Evolutionary conservation across 2,888 invertebrate genomes (phyloP), one percentile per base, ranked within the genome.

Genomic region (Capitulum mitella): DNA sequence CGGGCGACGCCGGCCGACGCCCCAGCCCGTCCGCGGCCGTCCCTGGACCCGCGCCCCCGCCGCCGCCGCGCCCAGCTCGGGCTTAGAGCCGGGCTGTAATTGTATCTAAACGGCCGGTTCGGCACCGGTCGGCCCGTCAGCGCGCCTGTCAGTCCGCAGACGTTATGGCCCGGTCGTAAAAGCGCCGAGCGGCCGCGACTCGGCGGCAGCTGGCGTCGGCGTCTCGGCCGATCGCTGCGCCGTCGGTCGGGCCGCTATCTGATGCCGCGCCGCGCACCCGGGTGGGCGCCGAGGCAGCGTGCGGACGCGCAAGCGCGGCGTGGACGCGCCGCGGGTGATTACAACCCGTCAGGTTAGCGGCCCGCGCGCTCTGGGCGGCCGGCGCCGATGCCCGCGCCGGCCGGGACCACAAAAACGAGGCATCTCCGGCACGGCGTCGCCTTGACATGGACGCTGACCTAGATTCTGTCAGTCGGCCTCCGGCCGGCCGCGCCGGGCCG

Each of bases 371-470:
- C 58, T 26, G 29, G 43, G 58, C 58, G 58, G 1, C 29, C 29
- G n/a, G n/a, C 58, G 51, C 58, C n/a, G n/a, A 19, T 19, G 22
- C 12, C 51, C 51, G 51, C 14, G 19, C 51, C 22, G 22, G 51
- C 51, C 51, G n/a, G n/a, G n/a, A n/a, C 58, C 58, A 58, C 58
- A 58, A 58, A 58, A 58, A 29, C 58, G 58, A 10, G 10, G 1
- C 29, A 29, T 58, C 58, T n/a, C 29, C 10, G 58, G 58, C 2
- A n/a, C 58, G 8, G 58, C n/a, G 58, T 58, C 10, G 58, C 58
- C 29, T 58, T 58, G 58, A 58, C 58, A 58, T 58, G 54, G 58
- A n/a, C 58, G 58, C 58, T 58, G 58, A 58, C 58, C 58, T 29
- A 58, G 58, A 58, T 58, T 58, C 58, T n/a, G n/a, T 0, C 58